Base-by-base conservation (phyloP, 2,888 invertebrate genomes). In the Noctua janthe region DNA sequence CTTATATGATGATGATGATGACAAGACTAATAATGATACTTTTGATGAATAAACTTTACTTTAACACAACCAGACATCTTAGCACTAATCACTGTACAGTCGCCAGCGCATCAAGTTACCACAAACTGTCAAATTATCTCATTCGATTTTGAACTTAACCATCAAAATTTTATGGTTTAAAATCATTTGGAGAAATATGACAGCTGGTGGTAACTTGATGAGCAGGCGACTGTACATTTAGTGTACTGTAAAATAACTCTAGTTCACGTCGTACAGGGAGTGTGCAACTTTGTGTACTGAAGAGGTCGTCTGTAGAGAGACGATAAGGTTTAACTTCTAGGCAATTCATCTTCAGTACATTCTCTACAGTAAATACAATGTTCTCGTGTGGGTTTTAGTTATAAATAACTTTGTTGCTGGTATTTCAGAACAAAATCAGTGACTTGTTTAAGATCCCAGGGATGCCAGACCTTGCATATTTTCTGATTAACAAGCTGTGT, bases 231-330 rank as follows among this genome's bases (percentile, higher is more conserved):
- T 74, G 35, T 69, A 76, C 77, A n/a, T 69, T 13, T 10, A 82
- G 11, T 20, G 47, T 29, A 54, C 59, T 54, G 47, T 76, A 83
- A 69, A 76, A 83, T 77, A 54, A 70, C 43, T 20, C 35, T 62
- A n/a, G 62, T 83, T 54, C 39, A 83, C 69, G 35, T 54, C 76
- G 76, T 59, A 69, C 17, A 54, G 54, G 13, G 78, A 62, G 47
- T 29, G 17, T 56, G 81, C 84, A 83, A 78, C 78, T 70, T 81
- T 62, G 83, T 83, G 29, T 76, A 59, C 10, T 17, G 20, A 54
- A 35, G 51, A 76, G 83, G 83, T 77, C 59, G 83, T 47, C 81
- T 81, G 81, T 47, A 64, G 62, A 70, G 84, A 20, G 23, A 20
- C 39, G 81, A 81, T 83, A 81, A 83, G 47, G 47, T 15, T 29